These are phyloP conservation scores for Spilosoma lubricipeda DNA, from an alignment of 2,888 invertebrate genomes.

Conservation along the genomic window DNA sequence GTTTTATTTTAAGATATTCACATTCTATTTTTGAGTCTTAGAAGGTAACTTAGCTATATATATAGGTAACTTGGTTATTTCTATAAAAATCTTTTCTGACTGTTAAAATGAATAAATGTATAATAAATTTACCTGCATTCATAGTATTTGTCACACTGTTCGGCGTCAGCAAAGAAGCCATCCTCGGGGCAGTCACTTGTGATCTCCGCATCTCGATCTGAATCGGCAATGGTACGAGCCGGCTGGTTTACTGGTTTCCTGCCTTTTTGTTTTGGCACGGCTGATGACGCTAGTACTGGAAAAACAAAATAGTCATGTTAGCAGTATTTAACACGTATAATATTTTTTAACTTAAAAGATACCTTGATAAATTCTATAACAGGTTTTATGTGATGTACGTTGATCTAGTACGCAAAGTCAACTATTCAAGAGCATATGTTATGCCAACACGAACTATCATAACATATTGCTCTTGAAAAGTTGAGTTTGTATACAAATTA, in stretches of 20 bases:
- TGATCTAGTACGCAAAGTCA: too few relatives aligned
- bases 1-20: background rate
- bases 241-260: constrained; percentile 73
- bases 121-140: constrained; percentile 87
- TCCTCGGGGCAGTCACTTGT: constrained; percentile 92
- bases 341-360: too few relatives aligned
- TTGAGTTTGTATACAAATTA: too few relatives aligned
- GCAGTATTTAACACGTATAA: too few relatives aligned
- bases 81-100: too few relatives aligned
- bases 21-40: background rate
- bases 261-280: constrained; percentile 64
- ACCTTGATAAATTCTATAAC: too few relatives aligned
- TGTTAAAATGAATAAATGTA: too few relatives aligned
- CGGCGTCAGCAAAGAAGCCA: constrained; percentile 94
- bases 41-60: background rate
- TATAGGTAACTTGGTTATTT: too few relatives aligned
- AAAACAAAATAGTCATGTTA: constrained; percentile 17
- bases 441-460: too few relatives aligned
- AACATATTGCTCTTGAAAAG: too few relatives aligned
- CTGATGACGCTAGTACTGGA: constrained; percentile 76
- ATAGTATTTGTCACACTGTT: constrained; percentile 96
- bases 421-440: too few relatives aligned
- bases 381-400: too few relatives aligned
- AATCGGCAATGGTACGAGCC: constrained; percentile 58
- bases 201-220: constrained; percentile 79